Conservation (phyloP, 2,113 vertebrate genomes). For the Rattus rattus region DNA sequence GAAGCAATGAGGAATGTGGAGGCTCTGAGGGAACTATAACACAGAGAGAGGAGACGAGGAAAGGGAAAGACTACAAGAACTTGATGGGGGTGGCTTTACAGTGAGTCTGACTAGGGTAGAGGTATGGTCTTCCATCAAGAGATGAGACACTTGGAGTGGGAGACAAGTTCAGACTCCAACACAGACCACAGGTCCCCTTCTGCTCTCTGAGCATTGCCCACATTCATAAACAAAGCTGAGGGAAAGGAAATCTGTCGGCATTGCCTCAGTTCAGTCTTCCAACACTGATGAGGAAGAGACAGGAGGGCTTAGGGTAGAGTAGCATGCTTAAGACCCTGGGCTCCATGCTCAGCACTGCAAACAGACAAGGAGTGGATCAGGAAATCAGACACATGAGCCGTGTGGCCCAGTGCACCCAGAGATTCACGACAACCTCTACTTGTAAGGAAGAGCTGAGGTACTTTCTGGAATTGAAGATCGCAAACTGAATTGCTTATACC, state of each 20-base stretch:
- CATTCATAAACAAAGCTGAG: background rate
- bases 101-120: rapidly evolving
- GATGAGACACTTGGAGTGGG: rapidly evolving
- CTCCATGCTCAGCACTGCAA: background rate
- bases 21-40: background rate
- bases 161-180: background rate
- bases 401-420: background rate
- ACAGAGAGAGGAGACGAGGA: background rate
- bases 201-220: too few relatives aligned
- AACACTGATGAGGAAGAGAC: too few relatives aligned
- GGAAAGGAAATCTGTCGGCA: background rate
- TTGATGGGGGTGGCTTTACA: too few relatives aligned
- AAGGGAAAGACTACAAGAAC: too few relatives aligned
- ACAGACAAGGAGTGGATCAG: background rate
- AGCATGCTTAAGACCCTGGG: background rate
- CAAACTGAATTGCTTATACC: background rate
- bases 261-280: background rate
- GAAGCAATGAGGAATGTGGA: background rate
- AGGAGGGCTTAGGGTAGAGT: background rate
- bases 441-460: background rate
- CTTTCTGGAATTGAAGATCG: background rate
- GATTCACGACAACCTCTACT: background rate
- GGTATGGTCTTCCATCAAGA: background rate
- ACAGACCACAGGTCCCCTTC: background rate
- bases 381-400: too few relatives aligned